Evolutionary conservation across 30 jellyfish, hydroid and myxozoan genomes (phyloP).

Genomic region (Pseudorhiza aurosa): DNA sequence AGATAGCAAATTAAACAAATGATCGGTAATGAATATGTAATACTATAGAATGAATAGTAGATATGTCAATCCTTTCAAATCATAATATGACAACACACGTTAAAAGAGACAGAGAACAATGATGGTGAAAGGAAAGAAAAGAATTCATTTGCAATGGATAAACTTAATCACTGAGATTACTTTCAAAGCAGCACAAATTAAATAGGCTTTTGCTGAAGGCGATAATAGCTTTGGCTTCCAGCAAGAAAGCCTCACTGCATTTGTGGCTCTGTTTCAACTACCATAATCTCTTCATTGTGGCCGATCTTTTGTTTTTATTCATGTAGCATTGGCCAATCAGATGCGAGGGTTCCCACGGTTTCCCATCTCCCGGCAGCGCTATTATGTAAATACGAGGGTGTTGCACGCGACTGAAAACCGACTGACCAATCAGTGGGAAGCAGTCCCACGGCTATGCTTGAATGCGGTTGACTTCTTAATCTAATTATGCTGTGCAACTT

Average conservation of each 20-base stretch:
- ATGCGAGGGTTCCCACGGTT: conserved; percentile 87
- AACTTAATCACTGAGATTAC: conserved; percentile 46
- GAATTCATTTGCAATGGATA: conserved; percentile 41
- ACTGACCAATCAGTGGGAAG: conserved; percentile 80
- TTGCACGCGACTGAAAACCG: conserved; percentile 83
- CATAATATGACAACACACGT: conserved; percentile 40
- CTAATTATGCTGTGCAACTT: conserved; percentile 68
- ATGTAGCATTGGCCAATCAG: conserved; percentile 75
- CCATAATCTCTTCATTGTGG: conserved; percentile 75
- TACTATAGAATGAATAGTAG: not conserved
- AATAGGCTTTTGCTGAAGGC: conserved; percentile 59
- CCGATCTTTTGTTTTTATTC: conserved; percentile 63
- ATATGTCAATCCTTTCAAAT: not conserved
- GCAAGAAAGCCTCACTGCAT: conserved; percentile 47
- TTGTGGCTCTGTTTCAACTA: conserved; percentile 61
- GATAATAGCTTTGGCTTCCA: conserved; percentile 72
- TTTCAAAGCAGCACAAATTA: conserved; percentile 35
- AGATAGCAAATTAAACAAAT: conserved; percentile 16
- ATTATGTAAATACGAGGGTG: conserved; percentile 75
- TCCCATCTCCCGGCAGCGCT: conserved; percentile 61
- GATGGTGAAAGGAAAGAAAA: no score
- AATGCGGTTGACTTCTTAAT: conserved; percentile 82
- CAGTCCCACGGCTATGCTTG: conserved; percentile 97
- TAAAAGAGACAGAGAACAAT: conserved; percentile 17
- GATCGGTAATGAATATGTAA: conserved; percentile 20